A percentile compares a stretch with the other conserved stretches of the same genome.
phyloP scores from a whole-genome alignment of 2,888 invertebrate genomes.

The Orchesella flavescens region DNA sequence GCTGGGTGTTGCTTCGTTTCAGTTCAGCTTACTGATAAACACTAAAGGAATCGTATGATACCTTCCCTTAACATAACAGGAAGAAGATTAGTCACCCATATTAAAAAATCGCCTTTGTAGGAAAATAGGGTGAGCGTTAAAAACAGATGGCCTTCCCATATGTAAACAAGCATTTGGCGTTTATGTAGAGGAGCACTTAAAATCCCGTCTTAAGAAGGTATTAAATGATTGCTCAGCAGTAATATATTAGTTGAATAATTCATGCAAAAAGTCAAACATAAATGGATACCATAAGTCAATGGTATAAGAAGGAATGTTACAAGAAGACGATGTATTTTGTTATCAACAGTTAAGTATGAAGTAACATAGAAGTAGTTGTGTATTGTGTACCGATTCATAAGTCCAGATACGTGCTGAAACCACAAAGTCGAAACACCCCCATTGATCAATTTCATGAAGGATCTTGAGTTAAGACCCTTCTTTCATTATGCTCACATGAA shows the following conservation, averaged over 20 bases:
- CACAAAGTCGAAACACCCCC: slow-evolving; percentile 38
- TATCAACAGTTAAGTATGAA: neutral
- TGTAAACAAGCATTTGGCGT: slow-evolving; percentile 24
- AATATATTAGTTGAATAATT: slow-evolving; percentile 14
- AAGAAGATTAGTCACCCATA: neutral
- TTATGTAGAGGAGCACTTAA: neutral
- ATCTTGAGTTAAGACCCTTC: slow-evolving; percentile 42
- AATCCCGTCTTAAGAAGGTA: neutral
- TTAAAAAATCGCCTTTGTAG: slow-evolving; percentile 1
- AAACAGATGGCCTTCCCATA: slow-evolving; percentile 37
- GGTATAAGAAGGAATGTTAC: neutral
- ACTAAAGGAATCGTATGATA: neutral
- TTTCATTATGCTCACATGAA: slow-evolving; percentile 29
- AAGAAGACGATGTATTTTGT: neutral
- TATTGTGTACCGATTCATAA: no score
- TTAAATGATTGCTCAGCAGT: slow-evolving; percentile 21
- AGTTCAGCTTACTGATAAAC: neutral
- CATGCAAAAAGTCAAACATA: slow-evolving; percentile 12
- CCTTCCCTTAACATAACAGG: neutral
- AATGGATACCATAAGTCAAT: slow-evolving; percentile 4
- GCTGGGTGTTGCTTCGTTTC: neutral
- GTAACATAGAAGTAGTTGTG: neutral
- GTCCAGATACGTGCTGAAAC: slow-evolving; percentile 41
- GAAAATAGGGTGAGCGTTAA: neutral
- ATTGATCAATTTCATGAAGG: slow-evolving; percentile 47